Base-by-base conservation (phyloP, 1,140 invertebrate genomes). In the Drosophila pectinifera region DNA sequence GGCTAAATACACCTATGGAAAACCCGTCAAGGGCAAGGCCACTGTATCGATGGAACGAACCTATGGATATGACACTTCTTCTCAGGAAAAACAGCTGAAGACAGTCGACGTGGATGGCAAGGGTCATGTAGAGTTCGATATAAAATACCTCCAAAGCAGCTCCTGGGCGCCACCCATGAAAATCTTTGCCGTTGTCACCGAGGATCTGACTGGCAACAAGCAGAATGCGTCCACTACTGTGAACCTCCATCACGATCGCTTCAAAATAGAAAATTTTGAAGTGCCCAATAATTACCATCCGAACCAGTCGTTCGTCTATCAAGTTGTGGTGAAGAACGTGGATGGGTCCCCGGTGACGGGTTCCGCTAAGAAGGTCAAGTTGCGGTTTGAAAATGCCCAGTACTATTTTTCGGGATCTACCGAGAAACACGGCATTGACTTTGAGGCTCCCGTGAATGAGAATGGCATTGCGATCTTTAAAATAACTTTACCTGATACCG, bases 211-310 rank as follows among this genome's bases (percentile, higher is more conserved):
- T n/a, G n/a, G n/a, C 96, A 83, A 80, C 46, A 94, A 95, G 77
- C 97, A 98, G 91, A 98, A 98, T 92, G 94, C 94, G 7, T 95
- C 96, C 0, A 93, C 95, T 0, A 94, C 95, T 65, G 94, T 98
- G 55, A 95, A 95, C 18, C 92, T 98, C 3, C 95, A 98, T 88
- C 95, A 95, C 64, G 95, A 97, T 72, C 95, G 96, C 26, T 97
- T 98, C 79, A 95, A 95, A 78, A 94, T 99, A 91, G 95, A 97
- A 73, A 94, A 97, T 43, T 95, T 97, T 78, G 96, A 96, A 2
- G 54, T 10, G 3, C 48, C 39, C 0, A 95, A 96, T 55, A 96
- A 95, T 73, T 99, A 97, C 92, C 98, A 98, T 90, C 97, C 97
- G 3, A 96, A 96, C 5, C 93, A 99, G 42, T 95, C 95, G 59